A percentile compares a stretch with the other conserved stretches of the same genome.
Conservation (phyloP, 2,113 vertebrate genomes). For the Neogobius melanostomus region DNA sequence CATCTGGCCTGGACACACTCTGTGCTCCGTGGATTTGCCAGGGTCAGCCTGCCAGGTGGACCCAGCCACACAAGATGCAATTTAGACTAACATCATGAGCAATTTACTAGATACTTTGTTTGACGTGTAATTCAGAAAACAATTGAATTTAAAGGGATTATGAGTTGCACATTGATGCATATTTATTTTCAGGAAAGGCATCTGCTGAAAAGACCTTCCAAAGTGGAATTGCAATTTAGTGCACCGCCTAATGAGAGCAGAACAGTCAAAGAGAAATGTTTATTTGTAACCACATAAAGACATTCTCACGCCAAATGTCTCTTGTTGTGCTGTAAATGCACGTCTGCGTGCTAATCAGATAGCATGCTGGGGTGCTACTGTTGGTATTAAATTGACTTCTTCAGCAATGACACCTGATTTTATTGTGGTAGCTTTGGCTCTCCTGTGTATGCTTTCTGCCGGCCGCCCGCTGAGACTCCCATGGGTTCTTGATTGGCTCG, state of each 20-base stretch:
- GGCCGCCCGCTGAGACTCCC: constrained; percentile 51
- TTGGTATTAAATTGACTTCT: constrained; percentile 3
- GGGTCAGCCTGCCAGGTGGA: constrained; percentile 42
- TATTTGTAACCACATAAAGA: neutral
- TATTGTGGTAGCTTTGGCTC: constrained; percentile 23
- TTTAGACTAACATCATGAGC: constrained; percentile 12
- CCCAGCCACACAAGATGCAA: constrained; percentile 18
- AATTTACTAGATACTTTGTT: neutral
- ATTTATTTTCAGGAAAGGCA: no score
- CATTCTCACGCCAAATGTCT: neutral
- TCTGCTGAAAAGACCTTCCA: no score
- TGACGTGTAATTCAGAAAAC: no score
- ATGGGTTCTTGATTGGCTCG: constrained; percentile 56
- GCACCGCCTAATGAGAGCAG: no score
- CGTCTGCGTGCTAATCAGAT: constrained; percentile 14
- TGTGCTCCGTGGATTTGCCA: constrained; percentile 22
- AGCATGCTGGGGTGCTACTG: constrained; percentile 7
- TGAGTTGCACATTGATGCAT: no score
- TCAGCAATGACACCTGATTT: constrained; percentile 19
- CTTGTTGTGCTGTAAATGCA: constrained; percentile 1
- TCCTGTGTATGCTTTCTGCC: constrained; percentile 19
- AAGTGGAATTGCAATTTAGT: no score
- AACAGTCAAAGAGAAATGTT: neutral
- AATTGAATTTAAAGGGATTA: no score
- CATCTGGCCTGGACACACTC: constrained; percentile 50